These are phyloP conservation scores for Pangasianodon hypophthalmus DNA, from an alignment of 2,113 vertebrate species.

Conservation along the genomic window DNA sequence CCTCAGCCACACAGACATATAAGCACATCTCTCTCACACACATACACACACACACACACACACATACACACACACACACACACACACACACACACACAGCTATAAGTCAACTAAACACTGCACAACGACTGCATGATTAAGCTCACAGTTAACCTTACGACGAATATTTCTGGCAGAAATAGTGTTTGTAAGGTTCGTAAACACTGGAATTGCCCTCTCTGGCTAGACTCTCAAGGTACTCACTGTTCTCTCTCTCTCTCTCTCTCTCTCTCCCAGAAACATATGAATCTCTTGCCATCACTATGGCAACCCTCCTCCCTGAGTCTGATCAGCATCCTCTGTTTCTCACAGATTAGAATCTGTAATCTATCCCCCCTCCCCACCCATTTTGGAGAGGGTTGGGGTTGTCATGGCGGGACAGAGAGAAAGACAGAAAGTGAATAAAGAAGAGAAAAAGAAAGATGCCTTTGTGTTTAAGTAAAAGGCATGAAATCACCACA, in stretches of 20 bases:
- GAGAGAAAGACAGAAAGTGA: constrained; percentile 27
- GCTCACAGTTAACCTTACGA: neutral
- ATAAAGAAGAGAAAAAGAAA: constrained; percentile 60
- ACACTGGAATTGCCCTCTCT: constrained; percentile 17
- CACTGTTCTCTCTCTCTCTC: constrained; percentile 31
- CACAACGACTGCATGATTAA: neutral
- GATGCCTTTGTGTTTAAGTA: constrained; percentile 69
- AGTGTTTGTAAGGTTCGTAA: neutral
- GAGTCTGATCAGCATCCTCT: constrained; percentile 48
- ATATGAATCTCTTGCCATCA: constrained; percentile 39
- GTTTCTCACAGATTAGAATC: constrained; percentile 56
- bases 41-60: neutral
- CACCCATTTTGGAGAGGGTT: neutral
- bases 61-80: neutral
- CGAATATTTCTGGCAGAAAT: neutral
- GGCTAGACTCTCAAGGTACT: constrained; percentile 28
- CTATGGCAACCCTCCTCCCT: constrained; percentile 56
- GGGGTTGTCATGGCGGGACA: constrained; percentile 9
- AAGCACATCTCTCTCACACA: neutral
- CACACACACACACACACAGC: neutral
- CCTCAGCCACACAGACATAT: constrained; percentile 38
- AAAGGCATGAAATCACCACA: constrained; percentile 68
- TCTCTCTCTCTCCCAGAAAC: constrained; percentile 27
- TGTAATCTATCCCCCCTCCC: constrained; percentile 46
- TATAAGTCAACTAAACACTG: neutral